phyloP scores from a whole-genome alignment of 2,113 vertebrate genomes.

The Beaufortia kweichowensis region DNA sequence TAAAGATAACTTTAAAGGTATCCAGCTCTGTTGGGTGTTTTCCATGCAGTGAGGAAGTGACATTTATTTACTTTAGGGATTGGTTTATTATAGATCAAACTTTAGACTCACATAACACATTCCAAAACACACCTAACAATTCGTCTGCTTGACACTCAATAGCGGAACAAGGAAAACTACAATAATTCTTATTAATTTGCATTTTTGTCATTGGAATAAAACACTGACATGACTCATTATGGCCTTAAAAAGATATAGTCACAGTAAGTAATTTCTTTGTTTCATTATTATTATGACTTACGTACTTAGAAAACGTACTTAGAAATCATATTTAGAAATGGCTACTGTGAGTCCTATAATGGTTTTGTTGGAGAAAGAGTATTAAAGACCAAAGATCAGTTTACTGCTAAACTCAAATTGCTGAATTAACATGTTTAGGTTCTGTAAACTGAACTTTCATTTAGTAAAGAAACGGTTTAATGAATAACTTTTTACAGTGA shows the following conservation, averaged over 20 bases:
- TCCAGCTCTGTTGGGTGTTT: background rate
- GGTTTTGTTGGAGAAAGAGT: background rate
- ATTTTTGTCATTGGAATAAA: background rate
- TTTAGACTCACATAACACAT: conserved; percentile 13
- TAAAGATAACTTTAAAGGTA: background rate
- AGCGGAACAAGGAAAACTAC: background rate
- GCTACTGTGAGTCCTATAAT: too few species aligned
- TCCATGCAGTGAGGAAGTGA: conserved; percentile 10
- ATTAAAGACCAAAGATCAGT: background rate
- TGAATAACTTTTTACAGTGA: background rate
- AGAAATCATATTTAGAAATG: background rate
- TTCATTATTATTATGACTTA: background rate
- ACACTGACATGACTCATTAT: background rate
- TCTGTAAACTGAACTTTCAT: background rate
- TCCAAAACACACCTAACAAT: conserved; percentile 11
- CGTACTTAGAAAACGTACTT: background rate
- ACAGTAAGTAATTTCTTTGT: conserved; percentile 8
- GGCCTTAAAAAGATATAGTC: conserved; percentile 1
- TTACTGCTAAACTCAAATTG: background rate
- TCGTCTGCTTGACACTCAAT: background rate
- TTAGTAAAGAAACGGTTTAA: background rate
- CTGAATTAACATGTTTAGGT: background rate
- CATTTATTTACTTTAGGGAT: background rate
- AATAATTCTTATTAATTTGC: background rate
- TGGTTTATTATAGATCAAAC: conserved; percentile 27